Base-by-base conservation (phyloP, 2,113 vertebrate species). In the Solea senegalensis region DNA sequence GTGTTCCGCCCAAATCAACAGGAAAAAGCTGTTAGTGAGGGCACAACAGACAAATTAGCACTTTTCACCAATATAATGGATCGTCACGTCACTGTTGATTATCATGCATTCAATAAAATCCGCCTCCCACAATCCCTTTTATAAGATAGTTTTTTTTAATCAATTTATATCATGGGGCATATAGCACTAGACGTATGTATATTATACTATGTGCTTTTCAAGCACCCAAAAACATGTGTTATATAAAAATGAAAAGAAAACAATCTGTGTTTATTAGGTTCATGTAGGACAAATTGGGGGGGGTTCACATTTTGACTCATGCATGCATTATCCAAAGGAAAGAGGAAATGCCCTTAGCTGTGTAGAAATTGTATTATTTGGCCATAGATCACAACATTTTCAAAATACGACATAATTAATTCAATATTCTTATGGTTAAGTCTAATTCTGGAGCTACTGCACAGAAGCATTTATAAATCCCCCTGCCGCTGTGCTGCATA, bases 91-190 rank as follows among this genome's bases (percentile, higher is more conserved):
- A 62, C 34, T 43, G 14, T 49, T 70, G 15, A 51, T 65, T 14
- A 53, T 66, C 5, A 34, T 34, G 34, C 26, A 56, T 43, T 26
- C 9, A 45, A 13, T 40, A 34, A 59, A 50, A 79, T 81, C 9
- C 1, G 12, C 62, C 74, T 80, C 72, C 78, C 80, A 83, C 57
- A 41, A 50, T 50, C n/a, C 62, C 44, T 78, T 65, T 81, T 63
- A 78, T 57, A 34, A 2, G 40, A 27, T 52, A 10, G 4, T 48
- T 48, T 10, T 48, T 48, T 48, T 69, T 79, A 48, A 83, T 83
- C 72, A 69, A n/a, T 77, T 81, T 65, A 9, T 28, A 74, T 72
- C 28, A 68, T 69, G 15, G 69, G 71, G 74, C 60, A 34, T 51
- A 72, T 51, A 5, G 45, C 12, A 2, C 45, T 48, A 12, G 9